Conservation (phyloP, 1,140 invertebrate genomes). For the Muscidifurax raptorellus region DNA sequence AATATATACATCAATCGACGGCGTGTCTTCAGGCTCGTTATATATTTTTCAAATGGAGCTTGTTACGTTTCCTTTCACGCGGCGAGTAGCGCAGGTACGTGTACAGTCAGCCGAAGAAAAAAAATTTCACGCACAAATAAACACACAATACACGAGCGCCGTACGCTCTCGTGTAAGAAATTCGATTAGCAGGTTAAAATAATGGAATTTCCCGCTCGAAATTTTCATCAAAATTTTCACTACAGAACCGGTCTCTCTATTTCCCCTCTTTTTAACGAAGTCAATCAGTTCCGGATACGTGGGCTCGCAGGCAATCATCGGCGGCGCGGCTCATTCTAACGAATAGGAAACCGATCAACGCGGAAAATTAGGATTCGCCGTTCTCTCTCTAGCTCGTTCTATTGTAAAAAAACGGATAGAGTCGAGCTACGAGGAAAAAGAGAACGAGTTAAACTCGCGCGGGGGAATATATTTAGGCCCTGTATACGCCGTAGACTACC, state of each 20-base stretch:
- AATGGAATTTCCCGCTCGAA: neutral
- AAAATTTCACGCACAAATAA: too few relatives aligned
- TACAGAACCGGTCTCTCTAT: neutral
- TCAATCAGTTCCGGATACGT: conserved; percentile 22
- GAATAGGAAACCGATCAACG: conserved; percentile 45
- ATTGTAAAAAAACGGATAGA: neutral
- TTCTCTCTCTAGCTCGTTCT: neutral
- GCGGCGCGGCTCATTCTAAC: neutral
- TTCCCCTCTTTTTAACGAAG: conserved; percentile 15
- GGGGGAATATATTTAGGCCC: conserved; percentile 6
- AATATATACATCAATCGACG: too few relatives aligned
- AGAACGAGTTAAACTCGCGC: neutral
- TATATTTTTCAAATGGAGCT: neutral
- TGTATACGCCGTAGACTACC: too few relatives aligned
- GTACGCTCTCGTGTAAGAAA: neutral
- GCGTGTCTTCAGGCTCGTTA: neutral
- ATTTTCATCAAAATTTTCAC: neutral
- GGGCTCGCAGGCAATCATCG: neutral
- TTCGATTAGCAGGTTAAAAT: neutral
- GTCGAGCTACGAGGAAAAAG: neutral
- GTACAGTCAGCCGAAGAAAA: too few relatives aligned
- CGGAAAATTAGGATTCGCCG: conserved; percentile 33
- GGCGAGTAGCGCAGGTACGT: too few relatives aligned
- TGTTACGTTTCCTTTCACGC: neutral
- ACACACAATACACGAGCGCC: too few relatives aligned